These are phyloP conservation scores for Hoplodrina ambigua DNA, from an alignment of 2,888 invertebrate genomes.

Conservation along the genomic window DNA sequence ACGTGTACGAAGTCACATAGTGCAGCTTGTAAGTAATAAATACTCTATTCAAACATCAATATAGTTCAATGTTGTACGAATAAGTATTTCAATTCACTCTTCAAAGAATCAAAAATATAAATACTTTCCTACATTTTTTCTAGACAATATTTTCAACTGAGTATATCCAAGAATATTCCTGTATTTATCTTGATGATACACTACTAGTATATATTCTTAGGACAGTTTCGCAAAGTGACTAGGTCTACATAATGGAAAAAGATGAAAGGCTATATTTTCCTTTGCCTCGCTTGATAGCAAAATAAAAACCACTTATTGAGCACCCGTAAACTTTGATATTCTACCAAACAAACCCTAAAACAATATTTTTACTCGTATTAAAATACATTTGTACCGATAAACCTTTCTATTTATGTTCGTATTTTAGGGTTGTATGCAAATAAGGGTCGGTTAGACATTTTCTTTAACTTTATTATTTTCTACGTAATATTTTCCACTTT, in stretches of 20 bases:
- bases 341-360: slow-evolving; percentile 53
- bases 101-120: too few species aligned
- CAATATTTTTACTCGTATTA: slow-evolving; percentile 60
- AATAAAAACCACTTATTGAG: slow-evolving; percentile 40
- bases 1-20: too few species aligned
- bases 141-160: too few species aligned
- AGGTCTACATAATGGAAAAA: neutral
- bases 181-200: neutral
- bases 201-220: neutral
- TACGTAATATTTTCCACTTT: slow-evolving; percentile 47
- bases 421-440: slow-evolving; percentile 66
- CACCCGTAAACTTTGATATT: slow-evolving; percentile 35
- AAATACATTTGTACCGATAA: slow-evolving; percentile 62
- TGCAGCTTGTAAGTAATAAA: too few species aligned
- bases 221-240: neutral
- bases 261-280: slow-evolving; percentile 8
- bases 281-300: slow-evolving; percentile 12
- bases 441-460: slow-evolving; percentile 62
- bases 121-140: too few species aligned
- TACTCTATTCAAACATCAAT: too few species aligned
- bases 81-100: too few species aligned
- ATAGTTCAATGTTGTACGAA: too few species aligned
- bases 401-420: slow-evolving; percentile 62
- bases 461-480: slow-evolving; percentile 70
- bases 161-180: too few species aligned